Evolutionary conservation across 2,113 vertebrate species (phyloP), one percentile per base, ranked within the genome.

Genomic region (Gavia stellata): DNA sequence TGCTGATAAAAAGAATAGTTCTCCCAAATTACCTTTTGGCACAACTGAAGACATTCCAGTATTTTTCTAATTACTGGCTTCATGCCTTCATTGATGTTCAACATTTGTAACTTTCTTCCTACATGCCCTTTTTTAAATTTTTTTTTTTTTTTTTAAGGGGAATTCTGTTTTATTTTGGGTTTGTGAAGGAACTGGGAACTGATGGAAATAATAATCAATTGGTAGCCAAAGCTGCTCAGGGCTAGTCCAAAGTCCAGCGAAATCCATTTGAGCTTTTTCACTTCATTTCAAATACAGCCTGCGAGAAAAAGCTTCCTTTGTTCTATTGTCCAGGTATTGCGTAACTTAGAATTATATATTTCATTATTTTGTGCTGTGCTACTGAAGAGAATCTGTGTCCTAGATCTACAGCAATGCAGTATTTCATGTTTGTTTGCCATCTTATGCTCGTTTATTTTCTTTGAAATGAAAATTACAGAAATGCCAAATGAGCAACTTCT

Each of bases 391-490:
- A 33, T 83, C 59, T 74, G 59, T 80, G 56, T 45, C 63, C 72
- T 29, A 77, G 55, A 81, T 91, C 28, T 63, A 59, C 47, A 86
- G 59, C 36, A 34, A 8, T 38, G 42, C 68, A 77, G 31, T 53
- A 49, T 61, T 92, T 73, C 4, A 0, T 56, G 55, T 71, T 40
- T 63, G 44, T 88, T 90, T 94, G 83, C 71, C 17, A 2, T 55
- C 17, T 82, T 44, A 62, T 19, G 81, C 67, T 90, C 50, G 13
- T 77, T 86, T 79, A 33, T 67, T 84, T 87, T 91, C 82, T 95
- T 96, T 92, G 87, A 95, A 96, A 89, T 90, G 56, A 97, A 97
- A 94, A 92, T 92, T 82, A 58, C 17, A 85, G 62, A 97, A 86
- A 63, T 52, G 44, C 84, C 81, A 53, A 81, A 24, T 44, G 88